phyloP scores from a whole-genome alignment of 2,888 invertebrate species.

The Chloroclysta siterata region DNA sequence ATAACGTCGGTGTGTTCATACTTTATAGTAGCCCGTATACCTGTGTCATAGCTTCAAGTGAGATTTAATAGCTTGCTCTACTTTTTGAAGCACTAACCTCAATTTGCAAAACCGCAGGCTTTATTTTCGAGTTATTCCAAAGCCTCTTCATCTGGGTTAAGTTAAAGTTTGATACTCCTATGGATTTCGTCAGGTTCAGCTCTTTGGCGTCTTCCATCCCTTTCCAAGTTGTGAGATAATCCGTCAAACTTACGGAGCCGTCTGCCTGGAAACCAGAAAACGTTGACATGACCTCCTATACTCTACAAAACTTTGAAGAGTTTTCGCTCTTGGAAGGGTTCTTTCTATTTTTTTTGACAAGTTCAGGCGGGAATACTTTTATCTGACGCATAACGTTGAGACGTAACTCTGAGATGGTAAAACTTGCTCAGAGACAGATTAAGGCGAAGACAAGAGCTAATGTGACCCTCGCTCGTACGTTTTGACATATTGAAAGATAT shows the following conservation, averaged over 20 bases:
- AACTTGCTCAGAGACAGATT: no score
- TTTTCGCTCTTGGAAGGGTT: no score
- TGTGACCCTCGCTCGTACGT: no score
- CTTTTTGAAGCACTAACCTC: slow-evolving; percentile 64
- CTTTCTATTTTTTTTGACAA: no score
- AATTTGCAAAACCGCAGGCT: slow-evolving; percentile 88
- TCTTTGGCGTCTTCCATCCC: slow-evolving; percentile 91
- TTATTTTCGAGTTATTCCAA: slow-evolving; percentile 86
- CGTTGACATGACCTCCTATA: neutral
- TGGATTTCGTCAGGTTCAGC: slow-evolving; percentile 89
- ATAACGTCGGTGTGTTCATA: slow-evolving; percentile 9
- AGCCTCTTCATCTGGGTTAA: slow-evolving; percentile 90
- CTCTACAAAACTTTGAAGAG: no score
- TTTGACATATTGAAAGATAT: no score
- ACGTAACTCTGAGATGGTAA: no score
- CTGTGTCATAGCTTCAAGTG: neutral
- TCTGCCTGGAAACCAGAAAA: slow-evolving; percentile 58
- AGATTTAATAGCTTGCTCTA: neutral
- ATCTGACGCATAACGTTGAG: no score
- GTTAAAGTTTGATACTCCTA: slow-evolving; percentile 96
- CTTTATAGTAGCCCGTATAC: slow-evolving; percentile 9
- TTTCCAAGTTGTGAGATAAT: slow-evolving; percentile 91
- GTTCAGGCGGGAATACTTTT: no score
- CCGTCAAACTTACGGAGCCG: slow-evolving; percentile 85
- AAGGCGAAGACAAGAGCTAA: no score